Base-by-base conservation (phyloP, 2,888 invertebrate genomes). In the Eupithecia tripunctaria region DNA sequence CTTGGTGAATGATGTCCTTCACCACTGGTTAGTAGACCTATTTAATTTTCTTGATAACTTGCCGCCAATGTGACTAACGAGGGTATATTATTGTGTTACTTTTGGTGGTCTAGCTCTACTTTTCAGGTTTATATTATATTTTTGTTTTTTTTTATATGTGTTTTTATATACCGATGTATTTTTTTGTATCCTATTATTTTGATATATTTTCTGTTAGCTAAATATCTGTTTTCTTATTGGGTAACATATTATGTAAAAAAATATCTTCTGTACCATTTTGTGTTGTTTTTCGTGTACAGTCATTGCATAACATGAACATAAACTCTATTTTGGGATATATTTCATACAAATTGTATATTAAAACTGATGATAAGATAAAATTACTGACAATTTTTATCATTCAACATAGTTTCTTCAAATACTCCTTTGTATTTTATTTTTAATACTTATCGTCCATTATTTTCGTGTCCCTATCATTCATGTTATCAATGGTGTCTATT, bases 1-100 rank as follows among this genome's bases (percentile, higher is more conserved):
- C 95, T 96, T 99, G 86, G 98, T 99, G 85, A 99, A 99, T 95
- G 99, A 99, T 96, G 97, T 99, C 77, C 95, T 99, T 70, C 99
- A 99, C 93, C 99, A 99, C 94, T 98, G 98, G 98, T 98, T 96
- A 96, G 96, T 96, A 56, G 25, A 51, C n/a, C n/a, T 51, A 51
- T 51, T 51, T 2, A 51, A 51, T 21, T 51, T 51, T 21, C 51
- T 21, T 21, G 21, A 12, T 21, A 10, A n/a, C 21, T 21, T 51
- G 51, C 67, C 27, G 47, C 41, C 77, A 75, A 70, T 74, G 74
- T 78, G 51, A 70, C 73, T 75, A 78, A 81, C 67, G 10, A 36
- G 3, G 36, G 47, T 36, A 18, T 70, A 25, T 60, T 60, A 32
- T 64, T n/a, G 47, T n/a, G 47, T n/a, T 15, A 21, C 21, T 41